phyloP scores from a whole-genome alignment of 2,888 invertebrate species.

The Entomobrya multifasciata region DNA sequence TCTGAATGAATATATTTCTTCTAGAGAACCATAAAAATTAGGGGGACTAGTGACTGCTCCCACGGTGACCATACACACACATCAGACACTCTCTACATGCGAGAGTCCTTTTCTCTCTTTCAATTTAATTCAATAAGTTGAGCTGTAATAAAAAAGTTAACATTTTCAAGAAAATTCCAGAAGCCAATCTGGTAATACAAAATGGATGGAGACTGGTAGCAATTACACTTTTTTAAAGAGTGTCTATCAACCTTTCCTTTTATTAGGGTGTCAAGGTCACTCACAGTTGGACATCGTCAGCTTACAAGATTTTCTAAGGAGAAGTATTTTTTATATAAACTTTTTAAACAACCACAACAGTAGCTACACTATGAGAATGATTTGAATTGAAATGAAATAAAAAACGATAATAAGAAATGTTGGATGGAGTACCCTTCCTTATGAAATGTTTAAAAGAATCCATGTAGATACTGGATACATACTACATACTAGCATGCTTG shows the following conservation, averaged over 20 bases:
- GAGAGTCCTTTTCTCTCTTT: background rate
- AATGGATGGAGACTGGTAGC: constrained; percentile 5
- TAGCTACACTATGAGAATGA: no score
- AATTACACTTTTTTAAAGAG: constrained; percentile 52
- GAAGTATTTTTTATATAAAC: no score
- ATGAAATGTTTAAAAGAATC: no score
- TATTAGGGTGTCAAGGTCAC: constrained; percentile 72
- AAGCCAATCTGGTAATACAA: constrained; percentile 36
- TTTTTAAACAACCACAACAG: no score
- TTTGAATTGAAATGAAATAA: no score
- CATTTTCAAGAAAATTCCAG: constrained; percentile 49
- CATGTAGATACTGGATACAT: no score
- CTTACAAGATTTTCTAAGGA: no score
- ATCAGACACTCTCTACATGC: background rate
- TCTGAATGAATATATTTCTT: no score
- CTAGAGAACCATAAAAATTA: no score
- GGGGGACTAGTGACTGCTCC: background rate
- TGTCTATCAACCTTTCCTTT: constrained; percentile 43
- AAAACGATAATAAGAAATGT: no score
- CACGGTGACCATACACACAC: constrained; percentile 21
- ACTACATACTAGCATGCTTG: no score
- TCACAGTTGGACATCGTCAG: constrained; percentile 40
- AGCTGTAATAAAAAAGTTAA: background rate
- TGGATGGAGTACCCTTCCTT: no score
- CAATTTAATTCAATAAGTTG: constrained; percentile 32